Evolutionary conservation across 2,113 vertebrate species (phyloP).

Genomic region (Cariama cristata): DNA sequence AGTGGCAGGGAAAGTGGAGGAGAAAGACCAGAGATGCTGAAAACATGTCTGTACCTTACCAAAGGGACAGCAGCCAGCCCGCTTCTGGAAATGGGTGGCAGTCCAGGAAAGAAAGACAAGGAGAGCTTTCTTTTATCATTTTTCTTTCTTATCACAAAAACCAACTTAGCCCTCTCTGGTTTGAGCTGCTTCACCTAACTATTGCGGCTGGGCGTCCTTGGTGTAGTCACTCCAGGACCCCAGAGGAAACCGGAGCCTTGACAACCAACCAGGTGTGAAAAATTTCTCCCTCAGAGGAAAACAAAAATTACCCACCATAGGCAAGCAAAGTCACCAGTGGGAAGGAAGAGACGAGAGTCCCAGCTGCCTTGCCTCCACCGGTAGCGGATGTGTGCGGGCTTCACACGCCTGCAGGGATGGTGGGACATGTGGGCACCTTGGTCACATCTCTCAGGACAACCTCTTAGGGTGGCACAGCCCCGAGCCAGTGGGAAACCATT

Average conservation of each 20-base stretch:
- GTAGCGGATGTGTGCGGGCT: fast-evolving
- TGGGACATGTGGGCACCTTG: not conserved
- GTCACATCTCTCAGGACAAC: not conserved
- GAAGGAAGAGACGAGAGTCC: not conserved
- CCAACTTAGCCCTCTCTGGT: not conserved
- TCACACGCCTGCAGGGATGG: not conserved
- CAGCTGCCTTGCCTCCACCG: not conserved
- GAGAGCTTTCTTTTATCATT: not conserved
- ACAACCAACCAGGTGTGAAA: not conserved
- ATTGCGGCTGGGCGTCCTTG: fast-evolving
- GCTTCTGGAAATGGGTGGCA: not conserved
- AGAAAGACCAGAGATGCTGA: not conserved
- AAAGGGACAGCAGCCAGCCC: not conserved
- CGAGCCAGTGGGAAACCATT: not conserved
- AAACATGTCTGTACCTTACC: not conserved
- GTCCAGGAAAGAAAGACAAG: not conserved
- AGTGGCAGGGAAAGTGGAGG: not conserved
- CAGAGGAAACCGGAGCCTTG: not conserved
- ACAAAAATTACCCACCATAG: not conserved
- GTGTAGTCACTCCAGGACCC: not conserved
- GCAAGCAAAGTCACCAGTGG: not conserved
- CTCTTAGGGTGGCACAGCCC: not conserved
- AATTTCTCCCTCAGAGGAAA: not conserved
- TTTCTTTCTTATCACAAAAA: not conserved
- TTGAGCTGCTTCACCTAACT: not conserved